A percentile compares a stretch with the other conserved stretches of the same genome.
Evolutionary conservation across 2,888 invertebrate species (phyloP).

Genomic region (Morpho achilles): DNA sequence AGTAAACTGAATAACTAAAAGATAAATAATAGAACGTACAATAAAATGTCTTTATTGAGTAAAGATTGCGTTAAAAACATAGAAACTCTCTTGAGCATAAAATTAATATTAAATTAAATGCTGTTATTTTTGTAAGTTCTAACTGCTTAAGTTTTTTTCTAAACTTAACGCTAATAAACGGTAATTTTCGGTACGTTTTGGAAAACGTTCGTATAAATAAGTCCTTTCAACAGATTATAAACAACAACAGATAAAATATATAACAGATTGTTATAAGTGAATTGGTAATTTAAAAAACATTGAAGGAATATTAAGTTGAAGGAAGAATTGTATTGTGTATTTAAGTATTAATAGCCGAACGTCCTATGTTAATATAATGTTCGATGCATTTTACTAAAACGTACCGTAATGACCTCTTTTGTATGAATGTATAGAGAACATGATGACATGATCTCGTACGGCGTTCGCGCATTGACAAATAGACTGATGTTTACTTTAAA

Average conservation of each 20-base stretch:
- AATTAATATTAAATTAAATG: constrained; percentile 1
- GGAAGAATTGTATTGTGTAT: no score
- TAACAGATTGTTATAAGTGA: no score
- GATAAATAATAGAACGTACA: constrained; percentile 12
- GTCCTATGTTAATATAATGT: neutral
- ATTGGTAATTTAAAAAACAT: no score
- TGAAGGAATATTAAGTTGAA: no score
- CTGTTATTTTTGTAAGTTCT: constrained; percentile 12
- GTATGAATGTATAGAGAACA: constrained; percentile 36
- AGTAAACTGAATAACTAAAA: neutral
- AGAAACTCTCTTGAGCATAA: neutral
- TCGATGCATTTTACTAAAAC: neutral
- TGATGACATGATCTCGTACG: constrained; percentile 55
- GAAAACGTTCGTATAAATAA: neutral
- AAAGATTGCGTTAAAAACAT: constrained; percentile 7
- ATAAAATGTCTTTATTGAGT: constrained; percentile 1
- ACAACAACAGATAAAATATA: no score
- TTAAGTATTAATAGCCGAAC: no score
- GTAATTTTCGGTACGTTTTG: neutral
- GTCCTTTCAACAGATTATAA: no score
- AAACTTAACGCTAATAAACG: constrained; percentile 6
- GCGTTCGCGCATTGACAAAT: constrained; percentile 51
- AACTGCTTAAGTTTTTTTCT: constrained; percentile 1
- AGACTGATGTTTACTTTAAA: constrained; percentile 51
- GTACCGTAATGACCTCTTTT: constrained; percentile 10